Evolutionary conservation across 2,113 vertebrate species (phyloP).

Genomic region (Anthoscopus minutus): DNA sequence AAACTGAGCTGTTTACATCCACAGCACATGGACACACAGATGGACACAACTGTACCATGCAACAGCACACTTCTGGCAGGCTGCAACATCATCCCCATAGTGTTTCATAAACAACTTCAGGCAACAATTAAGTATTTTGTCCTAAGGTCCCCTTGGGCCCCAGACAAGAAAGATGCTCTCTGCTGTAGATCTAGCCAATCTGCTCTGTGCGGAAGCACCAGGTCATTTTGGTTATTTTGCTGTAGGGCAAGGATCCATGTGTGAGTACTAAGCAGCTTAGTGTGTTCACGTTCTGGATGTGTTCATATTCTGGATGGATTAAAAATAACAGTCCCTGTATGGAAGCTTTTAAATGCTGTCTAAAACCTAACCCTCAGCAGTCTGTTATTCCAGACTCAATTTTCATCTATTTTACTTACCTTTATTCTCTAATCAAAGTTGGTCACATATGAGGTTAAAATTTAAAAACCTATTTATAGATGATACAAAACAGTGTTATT

Average conservation of each 20-base stretch:
- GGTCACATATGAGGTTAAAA: background rate
- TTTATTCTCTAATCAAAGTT: background rate
- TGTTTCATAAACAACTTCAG: background rate
- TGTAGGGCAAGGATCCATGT: background rate
- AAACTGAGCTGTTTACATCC: rapidly evolving
- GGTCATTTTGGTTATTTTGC: background rate
- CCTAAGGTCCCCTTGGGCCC: background rate
- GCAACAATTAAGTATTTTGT: background rate
- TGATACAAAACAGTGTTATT: background rate
- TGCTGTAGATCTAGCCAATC: background rate
- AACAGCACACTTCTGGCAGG: background rate
- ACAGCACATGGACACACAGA: background rate
- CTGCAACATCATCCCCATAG: background rate
- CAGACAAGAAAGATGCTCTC: background rate
- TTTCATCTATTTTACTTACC: background rate
- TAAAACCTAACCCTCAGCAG: background rate
- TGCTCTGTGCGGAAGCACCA: background rate
- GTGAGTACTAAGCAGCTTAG: background rate
- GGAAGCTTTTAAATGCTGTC: background rate
- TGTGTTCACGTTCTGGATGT: background rate
- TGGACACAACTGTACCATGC: background rate
- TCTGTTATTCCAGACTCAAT: background rate
- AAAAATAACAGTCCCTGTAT: background rate
- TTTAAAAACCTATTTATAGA: background rate
- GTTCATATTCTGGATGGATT: background rate